Percentiles rank a stretch among this genome's conserved stretches.
Conservation (phyloP, 1,140 invertebrate species). For the Tetraneura akinire region DNA sequence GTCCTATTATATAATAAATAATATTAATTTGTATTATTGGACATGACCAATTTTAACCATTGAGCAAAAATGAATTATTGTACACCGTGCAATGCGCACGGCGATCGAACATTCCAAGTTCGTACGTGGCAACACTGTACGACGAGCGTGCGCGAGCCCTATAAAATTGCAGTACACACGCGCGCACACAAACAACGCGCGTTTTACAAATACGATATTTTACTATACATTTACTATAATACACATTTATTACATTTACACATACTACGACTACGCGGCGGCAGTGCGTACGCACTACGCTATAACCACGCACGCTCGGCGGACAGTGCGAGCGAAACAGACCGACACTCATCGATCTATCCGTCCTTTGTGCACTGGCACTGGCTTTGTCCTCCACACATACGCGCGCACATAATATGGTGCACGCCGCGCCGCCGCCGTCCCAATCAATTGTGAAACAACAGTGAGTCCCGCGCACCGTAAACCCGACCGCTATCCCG, state of each 20-base stretch:
- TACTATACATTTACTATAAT: background rate
- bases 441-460: constrained; percentile 49
- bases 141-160: background rate
- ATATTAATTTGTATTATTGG: no score
- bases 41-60: no score
- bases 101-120: no score
- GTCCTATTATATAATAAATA: no score
- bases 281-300: constrained; percentile 7
- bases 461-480: constrained; percentile 4
- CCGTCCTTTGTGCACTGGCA: constrained; percentile 9
- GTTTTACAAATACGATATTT: background rate
- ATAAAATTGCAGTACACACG: background rate
- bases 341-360: background rate
- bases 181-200: background rate
- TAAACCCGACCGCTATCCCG: background rate
- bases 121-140: no score
- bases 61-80: no score
- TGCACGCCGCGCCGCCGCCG: background rate
- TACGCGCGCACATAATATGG: background rate
- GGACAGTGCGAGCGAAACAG: constrained; percentile 19
- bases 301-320: background rate
- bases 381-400: background rate
- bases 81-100: no score
- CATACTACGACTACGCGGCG: constrained; percentile 10
- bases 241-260: background rate